Base-by-base conservation (phyloP, 2,888 invertebrate species). In the Netelia melanura region DNA sequence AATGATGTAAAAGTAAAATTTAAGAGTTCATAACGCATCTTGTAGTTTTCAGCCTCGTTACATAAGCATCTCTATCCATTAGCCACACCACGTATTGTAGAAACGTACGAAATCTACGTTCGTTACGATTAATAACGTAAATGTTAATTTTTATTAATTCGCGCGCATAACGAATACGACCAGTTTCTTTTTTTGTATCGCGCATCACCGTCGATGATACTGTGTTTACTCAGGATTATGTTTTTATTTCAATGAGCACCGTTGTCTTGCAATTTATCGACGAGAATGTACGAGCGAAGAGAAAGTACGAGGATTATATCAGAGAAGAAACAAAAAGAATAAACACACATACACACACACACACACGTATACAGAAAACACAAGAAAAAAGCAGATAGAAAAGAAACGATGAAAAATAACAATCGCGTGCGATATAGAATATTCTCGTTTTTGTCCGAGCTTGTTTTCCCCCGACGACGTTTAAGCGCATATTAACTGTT, bases 181-280 rank as follows among this genome's bases (percentile, higher is more conserved):
- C 5, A 21, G 21, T 21, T 78, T 25, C 52, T 38, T 43, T 43
- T 38, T 25, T 52, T 54, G 23, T 56, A 61, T 17, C 43, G 25
- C 30, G 6, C 67, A 65, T 58, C 38, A 44, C 54, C 52, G 54
- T 80, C 76, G 72, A 71, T 75, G 65, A 67, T 62, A 67, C 58
- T 38, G 54, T 67, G 79, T 67, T 84, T 56, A 61, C 80, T 70
- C 61, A 58, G 76, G 65, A 70, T 81, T 75, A 0, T 11, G 25
- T 48, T 83, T 79, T 75, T 54, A 68, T 79, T 79, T 83, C 64
- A 38, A 80, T 54, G 76, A 84, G 61, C 80, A 65, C 65, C 67
- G 61, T 48, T 43, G 56, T 43, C 23, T 48, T 25, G 52, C 43
- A 5, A 78, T 74, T 44, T 58, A 11, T 21, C 61, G 58, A 17